These are phyloP conservation scores for Channallabes apus DNA, from an alignment of 2,797 vertebrate genomes.

Conservation along the genomic window DNA sequence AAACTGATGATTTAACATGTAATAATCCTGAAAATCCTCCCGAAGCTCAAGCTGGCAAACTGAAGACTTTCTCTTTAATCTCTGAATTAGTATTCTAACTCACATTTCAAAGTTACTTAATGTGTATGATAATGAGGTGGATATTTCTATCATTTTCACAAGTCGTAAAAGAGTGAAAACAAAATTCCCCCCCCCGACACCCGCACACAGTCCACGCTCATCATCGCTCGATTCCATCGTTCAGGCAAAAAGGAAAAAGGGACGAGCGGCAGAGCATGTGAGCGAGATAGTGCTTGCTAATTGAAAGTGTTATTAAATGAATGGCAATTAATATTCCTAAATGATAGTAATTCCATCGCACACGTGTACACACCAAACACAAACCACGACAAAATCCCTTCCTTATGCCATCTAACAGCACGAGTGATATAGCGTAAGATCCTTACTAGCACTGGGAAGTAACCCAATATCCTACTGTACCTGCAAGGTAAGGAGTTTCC, in stretches of 20 bases:
- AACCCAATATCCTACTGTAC: conserved; percentile 33
- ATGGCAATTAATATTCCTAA: conserved; percentile 35
- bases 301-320: conserved; percentile 26
- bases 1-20: neutral
- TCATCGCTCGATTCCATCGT: conserved; percentile 12
- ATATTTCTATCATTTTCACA: neutral
- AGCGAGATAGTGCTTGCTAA: conserved; percentile 11
- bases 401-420: neutral
- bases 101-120: neutral
- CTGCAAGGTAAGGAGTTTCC: conserved; percentile 51
- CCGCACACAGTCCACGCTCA: neutral
- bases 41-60: neutral
- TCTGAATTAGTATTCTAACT: neutral
- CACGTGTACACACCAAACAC: neutral
- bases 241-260: conserved; percentile 9
- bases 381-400: conserved; percentile 1
- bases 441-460: conserved; percentile 25
- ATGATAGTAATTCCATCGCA: conserved; percentile 29
- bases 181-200: neutral
- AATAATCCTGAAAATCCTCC: conserved; percentile 2
- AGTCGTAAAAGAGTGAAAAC: neutral
- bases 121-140: neutral
- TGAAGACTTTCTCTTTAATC: neutral
- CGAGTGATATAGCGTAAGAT: conserved; percentile 26
- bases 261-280: conserved; percentile 28